A percentile compares a stretch with the other conserved stretches of the same genome.
Conservation (phyloP, 1,140 invertebrate genomes). For the Sycophila sp. region DNA sequence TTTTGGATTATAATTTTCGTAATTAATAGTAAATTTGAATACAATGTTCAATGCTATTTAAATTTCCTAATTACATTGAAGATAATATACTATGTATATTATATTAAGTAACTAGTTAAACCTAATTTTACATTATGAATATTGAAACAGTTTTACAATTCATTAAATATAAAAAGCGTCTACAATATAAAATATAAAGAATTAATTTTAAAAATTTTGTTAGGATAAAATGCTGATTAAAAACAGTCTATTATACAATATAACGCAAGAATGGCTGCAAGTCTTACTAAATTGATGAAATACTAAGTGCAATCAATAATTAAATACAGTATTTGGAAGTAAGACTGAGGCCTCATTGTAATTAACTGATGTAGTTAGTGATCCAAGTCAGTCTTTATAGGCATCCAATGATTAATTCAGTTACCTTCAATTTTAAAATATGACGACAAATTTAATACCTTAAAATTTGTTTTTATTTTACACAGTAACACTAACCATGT, state of each 20-base stretch:
- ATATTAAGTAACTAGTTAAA: constrained; percentile 2
- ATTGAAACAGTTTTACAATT: neutral
- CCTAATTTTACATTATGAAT: neutral
- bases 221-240: too few relatives aligned
- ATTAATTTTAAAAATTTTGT: neutral
- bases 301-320: neutral
- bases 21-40: neutral
- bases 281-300: too few relatives aligned
- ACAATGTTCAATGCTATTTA: neutral
- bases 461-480: constrained; percentile 4
- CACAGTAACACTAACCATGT: neutral
- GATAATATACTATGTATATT: neutral
- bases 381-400: too few relatives aligned
- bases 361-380: too few relatives aligned
- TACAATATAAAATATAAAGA: neutral
- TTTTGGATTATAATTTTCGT: neutral
- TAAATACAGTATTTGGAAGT: neutral
- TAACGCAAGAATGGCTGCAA: too few relatives aligned
- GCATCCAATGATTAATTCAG: too few relatives aligned
- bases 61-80: constrained; percentile 1
- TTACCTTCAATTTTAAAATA: neutral
- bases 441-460: neutral
- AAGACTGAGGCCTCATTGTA: neutral
- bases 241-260: neutral
- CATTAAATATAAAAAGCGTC: neutral